Evolutionary conservation across 1,140 invertebrate genomes (phyloP).

Genomic region (Pomacea maculata): DNA sequence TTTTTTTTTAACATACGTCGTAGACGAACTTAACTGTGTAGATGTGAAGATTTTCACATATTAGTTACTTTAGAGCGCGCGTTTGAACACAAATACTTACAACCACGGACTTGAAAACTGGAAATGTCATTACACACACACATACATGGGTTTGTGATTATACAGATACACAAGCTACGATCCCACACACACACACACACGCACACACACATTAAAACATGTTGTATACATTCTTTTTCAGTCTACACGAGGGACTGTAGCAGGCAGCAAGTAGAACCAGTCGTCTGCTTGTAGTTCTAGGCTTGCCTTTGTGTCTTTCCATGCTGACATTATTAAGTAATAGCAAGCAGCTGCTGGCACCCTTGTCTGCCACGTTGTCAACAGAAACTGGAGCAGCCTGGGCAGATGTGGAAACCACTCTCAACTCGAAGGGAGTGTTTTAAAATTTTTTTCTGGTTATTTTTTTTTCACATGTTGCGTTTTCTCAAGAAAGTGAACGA

Average conservation of each 20-base stretch:
- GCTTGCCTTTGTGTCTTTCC: not conserved
- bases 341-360: not conserved
- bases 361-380: not conserved
- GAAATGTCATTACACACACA: not conserved
- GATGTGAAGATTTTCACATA: too few species aligned
- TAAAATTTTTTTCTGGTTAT: too few species aligned
- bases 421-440: too few species aligned
- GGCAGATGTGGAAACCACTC: not conserved
- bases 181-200: not conserved
- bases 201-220: slow-evolving; percentile 15
- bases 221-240: too few species aligned
- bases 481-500: too few species aligned
- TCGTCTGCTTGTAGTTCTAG: not conserved
- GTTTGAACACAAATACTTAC: not conserved
- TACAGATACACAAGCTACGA: too few species aligned
- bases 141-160: not conserved
- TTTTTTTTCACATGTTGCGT: too few species aligned
- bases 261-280: not conserved
- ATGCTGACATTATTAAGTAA: not conserved
- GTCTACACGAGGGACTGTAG: not conserved
- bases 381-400: not conserved
- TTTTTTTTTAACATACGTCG: too few species aligned
- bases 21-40: too few species aligned
- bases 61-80: not conserved
- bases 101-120: not conserved